Percentiles rank a stretch among this genome's conserved stretches.
Conservation (phyloP, 2,797 vertebrate species). For the Anguilla marmorata region DNA sequence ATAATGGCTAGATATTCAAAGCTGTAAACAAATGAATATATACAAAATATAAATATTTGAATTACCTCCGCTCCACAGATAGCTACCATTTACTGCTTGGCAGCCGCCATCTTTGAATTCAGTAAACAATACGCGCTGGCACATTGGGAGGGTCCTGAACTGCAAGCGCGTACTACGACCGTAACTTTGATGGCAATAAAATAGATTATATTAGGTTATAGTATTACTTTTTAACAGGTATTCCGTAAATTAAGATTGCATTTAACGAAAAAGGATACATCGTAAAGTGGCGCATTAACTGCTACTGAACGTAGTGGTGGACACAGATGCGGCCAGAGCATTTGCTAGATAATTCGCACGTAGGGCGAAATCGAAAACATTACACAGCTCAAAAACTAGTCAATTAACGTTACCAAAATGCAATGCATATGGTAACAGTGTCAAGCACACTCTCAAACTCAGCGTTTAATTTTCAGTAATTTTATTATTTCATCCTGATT, state of each 20-base stretch:
- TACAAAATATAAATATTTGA: conserved; percentile 1
- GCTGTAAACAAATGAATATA: not conserved
- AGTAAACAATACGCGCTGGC: conserved; percentile 28
- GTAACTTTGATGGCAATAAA: not conserved
- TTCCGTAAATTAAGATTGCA: not conserved
- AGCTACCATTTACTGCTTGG: conserved; percentile 68
- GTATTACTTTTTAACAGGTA: not conserved
- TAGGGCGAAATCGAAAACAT: not conserved
- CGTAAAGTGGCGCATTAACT: not conserved
- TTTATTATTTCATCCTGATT: conserved; percentile 41
- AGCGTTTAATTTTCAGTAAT: conserved; percentile 44
- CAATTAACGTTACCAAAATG: not conserved
- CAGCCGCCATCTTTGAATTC: conserved; percentile 72
- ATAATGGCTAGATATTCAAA: too few species aligned
- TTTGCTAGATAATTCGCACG: not conserved
- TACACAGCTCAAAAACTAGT: conserved; percentile 49
- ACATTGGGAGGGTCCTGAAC: conserved; percentile 9
- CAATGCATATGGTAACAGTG: not conserved
- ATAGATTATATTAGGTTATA: not conserved
- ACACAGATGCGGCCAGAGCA: not conserved
- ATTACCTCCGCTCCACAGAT: conserved; percentile 26
- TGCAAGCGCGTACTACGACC: not conserved
- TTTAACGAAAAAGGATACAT: not conserved
- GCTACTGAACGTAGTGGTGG: not conserved
- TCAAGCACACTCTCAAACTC: conserved; percentile 27